Evolutionary conservation across 53 echinoderm and acorn worm species (phyloP).

Genomic region (Patiria pectinifera): DNA sequence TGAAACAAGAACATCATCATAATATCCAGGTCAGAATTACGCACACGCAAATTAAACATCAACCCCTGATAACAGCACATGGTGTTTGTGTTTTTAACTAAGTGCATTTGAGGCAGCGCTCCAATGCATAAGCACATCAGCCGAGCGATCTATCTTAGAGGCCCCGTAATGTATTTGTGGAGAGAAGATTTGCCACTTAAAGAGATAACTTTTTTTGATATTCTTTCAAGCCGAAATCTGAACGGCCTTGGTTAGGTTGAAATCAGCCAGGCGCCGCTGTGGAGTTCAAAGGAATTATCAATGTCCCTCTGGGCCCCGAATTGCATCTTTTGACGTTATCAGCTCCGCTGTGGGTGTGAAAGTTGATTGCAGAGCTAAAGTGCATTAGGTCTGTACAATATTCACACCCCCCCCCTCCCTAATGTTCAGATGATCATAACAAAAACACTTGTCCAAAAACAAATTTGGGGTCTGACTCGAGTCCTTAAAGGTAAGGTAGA

Average conservation of each 20-base stretch:
- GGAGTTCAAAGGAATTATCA: neutral
- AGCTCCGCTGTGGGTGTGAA: neutral
- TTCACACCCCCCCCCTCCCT: neutral
- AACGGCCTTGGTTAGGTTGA: neutral
- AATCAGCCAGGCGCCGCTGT: neutral
- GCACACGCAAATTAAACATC: neutral
- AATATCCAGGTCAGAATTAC: neutral
- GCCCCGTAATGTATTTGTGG: neutral
- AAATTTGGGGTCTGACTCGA: neutral
- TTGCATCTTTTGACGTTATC: neutral
- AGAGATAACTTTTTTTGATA: neutral
- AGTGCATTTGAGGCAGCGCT: neutral
- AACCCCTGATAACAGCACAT: neutral
- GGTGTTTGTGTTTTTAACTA: conserved; percentile 1
- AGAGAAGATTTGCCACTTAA: conserved; percentile 11
- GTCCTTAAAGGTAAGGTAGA: neutral
- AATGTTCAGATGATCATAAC: neutral
- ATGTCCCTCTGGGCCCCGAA: neutral
- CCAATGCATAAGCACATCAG: neutral
- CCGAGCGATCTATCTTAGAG: neutral
- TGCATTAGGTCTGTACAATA: neutral
- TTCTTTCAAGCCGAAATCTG: neutral
- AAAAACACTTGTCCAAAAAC: neutral
- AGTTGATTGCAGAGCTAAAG: neutral
- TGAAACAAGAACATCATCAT: neutral